Percentiles rank a stretch among this genome's conserved stretches.
Conservation (phyloP, 2,113 vertebrate genomes). For the Tricholaema leucomelas region DNA sequence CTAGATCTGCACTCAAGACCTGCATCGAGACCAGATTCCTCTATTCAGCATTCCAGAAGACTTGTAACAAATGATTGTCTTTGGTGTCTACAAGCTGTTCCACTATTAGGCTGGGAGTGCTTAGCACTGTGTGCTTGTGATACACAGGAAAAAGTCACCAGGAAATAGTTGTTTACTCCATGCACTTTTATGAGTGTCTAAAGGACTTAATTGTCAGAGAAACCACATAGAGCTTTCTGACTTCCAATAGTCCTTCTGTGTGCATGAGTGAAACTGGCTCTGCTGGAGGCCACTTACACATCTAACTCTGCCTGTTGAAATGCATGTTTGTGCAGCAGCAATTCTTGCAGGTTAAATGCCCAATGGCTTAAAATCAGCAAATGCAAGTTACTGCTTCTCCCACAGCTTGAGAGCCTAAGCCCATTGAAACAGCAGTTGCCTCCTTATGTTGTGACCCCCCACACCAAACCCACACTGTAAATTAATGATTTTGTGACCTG, state of each 20-base stretch:
- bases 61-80: slow-evolving; percentile 61
- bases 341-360: background rate
- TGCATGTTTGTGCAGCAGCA: background rate
- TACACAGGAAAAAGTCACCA: background rate
- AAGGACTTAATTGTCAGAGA: background rate
- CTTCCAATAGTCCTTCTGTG: background rate
- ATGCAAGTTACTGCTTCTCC: background rate
- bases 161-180: background rate
- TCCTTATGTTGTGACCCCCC: rapidly evolving
- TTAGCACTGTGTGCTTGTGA: slow-evolving; percentile 38
- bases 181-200: background rate
- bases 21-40: slow-evolving; percentile 49
- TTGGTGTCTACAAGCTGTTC: slow-evolving; percentile 53
- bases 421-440: background rate
- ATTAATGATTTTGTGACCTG: background rate
- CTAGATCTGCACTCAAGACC: slow-evolving; percentile 32
- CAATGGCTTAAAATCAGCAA: background rate
- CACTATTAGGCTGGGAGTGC: slow-evolving; percentile 28
- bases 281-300: background rate
- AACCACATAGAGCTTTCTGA: background rate
- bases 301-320: background rate
- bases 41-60: slow-evolving; percentile 44
- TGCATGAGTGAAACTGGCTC: background rate
- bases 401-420: background rate
- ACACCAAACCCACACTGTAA: background rate